phyloP scores from a whole-genome alignment of 2,888 invertebrate genomes.

The Oxytorus armatus region DNA sequence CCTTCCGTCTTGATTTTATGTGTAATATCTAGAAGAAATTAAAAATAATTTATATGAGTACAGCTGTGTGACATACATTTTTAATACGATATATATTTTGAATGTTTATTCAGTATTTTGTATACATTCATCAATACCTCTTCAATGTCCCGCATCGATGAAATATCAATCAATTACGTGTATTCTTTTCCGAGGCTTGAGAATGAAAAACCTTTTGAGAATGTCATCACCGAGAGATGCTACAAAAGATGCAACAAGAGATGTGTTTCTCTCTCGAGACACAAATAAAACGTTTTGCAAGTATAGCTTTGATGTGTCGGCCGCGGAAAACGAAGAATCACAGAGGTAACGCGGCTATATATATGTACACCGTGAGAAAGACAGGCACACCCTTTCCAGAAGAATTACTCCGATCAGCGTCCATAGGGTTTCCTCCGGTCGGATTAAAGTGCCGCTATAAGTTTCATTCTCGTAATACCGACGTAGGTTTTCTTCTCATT shows the following conservation, averaged over 20 bases:
- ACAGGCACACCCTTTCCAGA: constrained; percentile 17
- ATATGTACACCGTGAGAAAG: background rate
- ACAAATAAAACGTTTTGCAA: constrained; percentile 1
- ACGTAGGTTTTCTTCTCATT: constrained; percentile 19
- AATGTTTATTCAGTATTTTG: background rate
- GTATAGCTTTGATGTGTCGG: background rate
- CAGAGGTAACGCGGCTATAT: background rate
- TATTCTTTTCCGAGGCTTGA: background rate
- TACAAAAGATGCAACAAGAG: background rate
- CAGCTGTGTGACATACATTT: background rate
- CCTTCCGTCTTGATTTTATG: background rate
- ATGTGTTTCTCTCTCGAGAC: background rate
- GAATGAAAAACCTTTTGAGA: constrained; percentile 11
- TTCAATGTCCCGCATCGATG: background rate
- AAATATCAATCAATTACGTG: background rate
- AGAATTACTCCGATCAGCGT: constrained; percentile 54
- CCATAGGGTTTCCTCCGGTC: constrained; percentile 26
- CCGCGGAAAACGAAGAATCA: background rate
- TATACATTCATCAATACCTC: background rate
- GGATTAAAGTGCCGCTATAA: constrained; percentile 55
- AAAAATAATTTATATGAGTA: background rate
- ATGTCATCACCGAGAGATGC: background rate
- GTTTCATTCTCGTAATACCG: constrained; percentile 47
- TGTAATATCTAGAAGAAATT: background rate
- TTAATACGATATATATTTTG: constrained; percentile 3